phyloP scores from a whole-genome alignment of 2,797 vertebrate species.

The Sciurus vulgaris region DNA sequence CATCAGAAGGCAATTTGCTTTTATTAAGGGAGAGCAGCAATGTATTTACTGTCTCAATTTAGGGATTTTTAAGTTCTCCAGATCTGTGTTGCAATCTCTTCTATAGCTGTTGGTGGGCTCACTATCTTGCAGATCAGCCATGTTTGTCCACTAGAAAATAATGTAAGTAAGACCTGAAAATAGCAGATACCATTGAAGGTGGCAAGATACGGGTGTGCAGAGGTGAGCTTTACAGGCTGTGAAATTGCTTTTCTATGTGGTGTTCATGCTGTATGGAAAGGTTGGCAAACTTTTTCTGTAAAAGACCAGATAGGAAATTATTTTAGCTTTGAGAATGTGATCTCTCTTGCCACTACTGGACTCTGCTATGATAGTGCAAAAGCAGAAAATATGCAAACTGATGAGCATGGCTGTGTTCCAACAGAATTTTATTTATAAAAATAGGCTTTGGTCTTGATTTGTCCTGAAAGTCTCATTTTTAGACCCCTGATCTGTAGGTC shows the following conservation, averaged over 20 bases:
- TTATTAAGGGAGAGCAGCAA: neutral
- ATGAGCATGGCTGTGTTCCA: neutral
- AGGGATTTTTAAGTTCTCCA: neutral
- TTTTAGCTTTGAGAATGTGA: neutral
- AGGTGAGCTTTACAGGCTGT: neutral
- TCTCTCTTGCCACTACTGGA: neutral
- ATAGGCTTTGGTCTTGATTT: neutral
- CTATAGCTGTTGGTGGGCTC: neutral
- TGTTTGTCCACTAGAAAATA: neutral
- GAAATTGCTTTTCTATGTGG: neutral
- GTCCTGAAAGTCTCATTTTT: neutral
- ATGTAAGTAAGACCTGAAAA: neutral
- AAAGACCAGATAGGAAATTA: constrained; percentile 1
- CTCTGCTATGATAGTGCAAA: neutral
- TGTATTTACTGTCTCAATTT: neutral
- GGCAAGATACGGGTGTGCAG: neutral
- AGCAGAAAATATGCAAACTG: neutral
- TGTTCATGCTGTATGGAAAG: neutral
- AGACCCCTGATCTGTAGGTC: neutral
- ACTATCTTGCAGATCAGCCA: neutral
- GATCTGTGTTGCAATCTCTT: neutral
- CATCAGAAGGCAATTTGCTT: neutral
- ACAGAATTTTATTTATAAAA: constrained; percentile 42
- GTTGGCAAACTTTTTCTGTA: neutral
- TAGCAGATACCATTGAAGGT: neutral